Evolutionary conservation across 2,113 vertebrate genomes (phyloP), one percentile per base, ranked within the genome.

Genomic region (Mustela lutreola): DNA sequence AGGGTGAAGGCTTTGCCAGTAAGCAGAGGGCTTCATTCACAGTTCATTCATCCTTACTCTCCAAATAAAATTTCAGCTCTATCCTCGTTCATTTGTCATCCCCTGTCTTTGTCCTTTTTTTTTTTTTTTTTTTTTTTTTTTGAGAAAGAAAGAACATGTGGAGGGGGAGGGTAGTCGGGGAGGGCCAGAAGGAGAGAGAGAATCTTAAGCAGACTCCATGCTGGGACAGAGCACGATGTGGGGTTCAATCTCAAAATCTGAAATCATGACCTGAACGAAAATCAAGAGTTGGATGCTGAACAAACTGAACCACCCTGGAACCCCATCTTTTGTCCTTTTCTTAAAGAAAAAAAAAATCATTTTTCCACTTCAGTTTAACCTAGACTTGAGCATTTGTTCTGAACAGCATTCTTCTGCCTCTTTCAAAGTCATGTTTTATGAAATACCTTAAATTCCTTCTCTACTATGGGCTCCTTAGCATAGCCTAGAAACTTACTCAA

Each of bases 151-250:
- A 70, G 33, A 1, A 8, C 15, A n/a, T 8, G 1, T 11, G 15
- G 14, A 15, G 8, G 16, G 16, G 18, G 33, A 0, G 33, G 16
- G 65, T n/a, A 8, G 16, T 4, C 0, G 33, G 1, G 33, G 33
- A 18, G 16, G 33, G 31, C 14, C 65, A 67, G 65, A 70, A 16
- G 33, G 33, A n/a, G 65, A 67, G 65, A 67, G 33, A 67, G 33
- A n/a, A n/a, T n/a, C 7, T 9, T 70, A n/a, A 70, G 16, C 16
- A 4, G 65, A 16, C 16, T 70, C 65, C 65, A 9, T 14, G 33
- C 31, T 33, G n/a, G 33, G 15, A 70, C 33, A 70, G 65, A 70
- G 65, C 33, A 18, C 33, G 3, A 70, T 9, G 16, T 70, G 65
- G 65, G 33, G 63, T 28, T 70, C 15, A 3, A 70, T 70, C 65